Evolutionary conservation across 2,113 vertebrate genomes (phyloP).

Genomic region (Galbula dea): DNA sequence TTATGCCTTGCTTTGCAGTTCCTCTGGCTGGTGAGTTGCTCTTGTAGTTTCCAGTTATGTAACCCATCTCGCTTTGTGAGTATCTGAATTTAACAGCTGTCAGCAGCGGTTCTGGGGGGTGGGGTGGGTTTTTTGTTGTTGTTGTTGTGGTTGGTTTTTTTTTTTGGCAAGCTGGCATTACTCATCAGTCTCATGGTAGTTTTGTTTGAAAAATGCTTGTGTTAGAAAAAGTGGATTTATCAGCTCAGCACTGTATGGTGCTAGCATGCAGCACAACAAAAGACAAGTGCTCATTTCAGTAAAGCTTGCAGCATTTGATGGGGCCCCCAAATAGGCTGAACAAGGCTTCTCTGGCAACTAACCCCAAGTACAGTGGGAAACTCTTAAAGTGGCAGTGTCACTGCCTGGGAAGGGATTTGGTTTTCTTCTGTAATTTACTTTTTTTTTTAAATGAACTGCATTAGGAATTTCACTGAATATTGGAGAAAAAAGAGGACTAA

Average conservation of each 20-base stretch:
- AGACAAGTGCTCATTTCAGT: conserved; percentile 77
- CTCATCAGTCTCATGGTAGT: conserved; percentile 75
- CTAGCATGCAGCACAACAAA: conserved; percentile 83
- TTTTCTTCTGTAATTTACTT: background rate
- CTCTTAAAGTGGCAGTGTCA: conserved; percentile 58
- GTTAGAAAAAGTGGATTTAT: conserved; percentile 84
- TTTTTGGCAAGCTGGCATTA: conserved; percentile 84
- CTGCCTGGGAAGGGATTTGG: background rate
- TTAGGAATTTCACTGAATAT: background rate
- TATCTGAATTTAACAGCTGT: conserved; percentile 62
- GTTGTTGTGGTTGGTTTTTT: background rate
- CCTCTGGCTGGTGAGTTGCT: background rate
- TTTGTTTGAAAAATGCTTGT: conserved; percentile 90
- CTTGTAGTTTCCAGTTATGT: conserved; percentile 55
- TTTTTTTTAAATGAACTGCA: background rate
- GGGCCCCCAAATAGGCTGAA: conserved; percentile 73
- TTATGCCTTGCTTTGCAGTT: background rate
- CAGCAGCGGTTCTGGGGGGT: background rate
- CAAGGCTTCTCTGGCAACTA: conserved; percentile 68
- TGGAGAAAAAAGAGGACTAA: background rate
- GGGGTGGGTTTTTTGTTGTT: background rate
- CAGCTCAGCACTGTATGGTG: conserved; percentile 85
- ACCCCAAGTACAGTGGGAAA: conserved; percentile 52
- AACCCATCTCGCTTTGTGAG: conserved; percentile 14
- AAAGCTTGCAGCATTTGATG: conserved; percentile 73